phyloP scores from a whole-genome alignment of 2,888 invertebrate species.

The Chironomus riparius region DNA sequence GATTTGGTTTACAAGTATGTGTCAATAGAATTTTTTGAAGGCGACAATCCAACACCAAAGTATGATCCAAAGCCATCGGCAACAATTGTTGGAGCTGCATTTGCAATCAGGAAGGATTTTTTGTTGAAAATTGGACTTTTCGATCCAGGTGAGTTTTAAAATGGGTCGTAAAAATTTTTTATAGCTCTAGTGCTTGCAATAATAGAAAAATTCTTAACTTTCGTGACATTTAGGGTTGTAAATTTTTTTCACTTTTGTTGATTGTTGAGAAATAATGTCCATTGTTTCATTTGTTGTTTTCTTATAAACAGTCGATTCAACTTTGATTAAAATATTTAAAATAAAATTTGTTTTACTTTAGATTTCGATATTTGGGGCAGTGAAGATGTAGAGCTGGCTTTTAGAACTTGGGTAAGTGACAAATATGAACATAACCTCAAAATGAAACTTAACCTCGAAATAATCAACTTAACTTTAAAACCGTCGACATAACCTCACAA shows the following conservation, averaged over 20 bases:
- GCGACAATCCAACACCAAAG: neutral
- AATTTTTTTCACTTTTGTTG: too few relatives aligned
- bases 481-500: too few relatives aligned
- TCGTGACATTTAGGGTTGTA: neutral
- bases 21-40: neutral
- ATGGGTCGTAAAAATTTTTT: too few relatives aligned
- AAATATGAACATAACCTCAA: too few relatives aligned
- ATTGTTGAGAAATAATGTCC: too few relatives aligned
- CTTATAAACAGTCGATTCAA: too few relatives aligned
- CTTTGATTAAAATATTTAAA: too few relatives aligned
- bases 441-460: too few relatives aligned
- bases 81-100: neutral
- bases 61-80: neutral
- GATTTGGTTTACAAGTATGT: neutral
- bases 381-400: neutral
- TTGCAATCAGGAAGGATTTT: neutral
- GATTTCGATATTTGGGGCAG: neutral
- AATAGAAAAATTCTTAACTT: too few relatives aligned
- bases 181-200: too few relatives aligned
- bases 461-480: too few relatives aligned
- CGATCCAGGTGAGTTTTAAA: neutral
- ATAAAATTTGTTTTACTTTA: neutral
- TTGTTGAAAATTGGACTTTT: neutral
- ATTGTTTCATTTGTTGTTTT: too few relatives aligned
- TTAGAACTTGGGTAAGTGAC: neutral